Evolutionary conservation across 2,797 vertebrate genomes (phyloP).

Genomic region (Catamblyrhynchus diadema): DNA sequence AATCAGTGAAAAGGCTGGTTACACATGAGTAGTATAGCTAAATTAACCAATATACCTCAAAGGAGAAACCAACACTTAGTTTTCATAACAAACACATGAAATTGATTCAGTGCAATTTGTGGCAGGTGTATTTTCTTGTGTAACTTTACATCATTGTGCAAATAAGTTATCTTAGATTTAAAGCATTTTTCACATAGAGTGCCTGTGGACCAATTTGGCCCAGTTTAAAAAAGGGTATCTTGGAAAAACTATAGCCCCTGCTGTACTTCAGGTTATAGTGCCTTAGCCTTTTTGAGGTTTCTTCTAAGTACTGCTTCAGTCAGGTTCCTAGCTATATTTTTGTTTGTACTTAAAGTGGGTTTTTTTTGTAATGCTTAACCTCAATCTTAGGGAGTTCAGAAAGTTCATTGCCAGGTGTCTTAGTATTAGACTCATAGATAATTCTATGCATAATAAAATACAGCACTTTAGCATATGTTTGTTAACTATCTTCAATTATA

Average conservation of each 20-base stretch:
- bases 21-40: not conserved
- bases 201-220: not conserved
- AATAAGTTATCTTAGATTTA: not conserved
- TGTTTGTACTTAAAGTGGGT: not conserved
- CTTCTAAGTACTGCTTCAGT: not conserved
- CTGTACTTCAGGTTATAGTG: not conserved
- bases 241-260: constrained; percentile 25
- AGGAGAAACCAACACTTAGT: not conserved
- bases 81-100: not conserved
- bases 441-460: not conserved
- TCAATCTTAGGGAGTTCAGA: not conserved
- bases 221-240: not conserved
- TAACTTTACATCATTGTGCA: not conserved
- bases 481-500: not conserved
- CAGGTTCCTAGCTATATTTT: not conserved
- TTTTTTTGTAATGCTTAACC: not conserved
- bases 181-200: not conserved
- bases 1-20: not conserved
- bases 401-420: not conserved
- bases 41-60: not conserved
- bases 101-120: not conserved
- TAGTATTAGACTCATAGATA: not conserved
- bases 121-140: not conserved
- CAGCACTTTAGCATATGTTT: not conserved
- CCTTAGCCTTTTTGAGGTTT: not conserved